These are phyloP conservation scores for Malthinus flaveolus DNA, from an alignment of 2,888 invertebrate species.

Conservation along the genomic window DNA sequence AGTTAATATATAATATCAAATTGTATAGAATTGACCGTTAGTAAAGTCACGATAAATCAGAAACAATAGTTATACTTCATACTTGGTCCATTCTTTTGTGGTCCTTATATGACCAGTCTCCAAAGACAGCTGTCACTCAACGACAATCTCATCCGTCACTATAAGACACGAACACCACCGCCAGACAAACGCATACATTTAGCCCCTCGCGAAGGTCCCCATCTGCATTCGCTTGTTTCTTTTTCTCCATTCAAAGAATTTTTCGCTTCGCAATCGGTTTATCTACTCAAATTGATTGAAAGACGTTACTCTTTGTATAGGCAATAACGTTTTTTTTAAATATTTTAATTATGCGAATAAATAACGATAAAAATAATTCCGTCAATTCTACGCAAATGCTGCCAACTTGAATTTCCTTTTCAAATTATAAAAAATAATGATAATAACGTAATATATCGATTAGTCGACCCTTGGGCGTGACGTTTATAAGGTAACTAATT, in stretches of 20 bases:
- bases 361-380: too few relatives aligned
- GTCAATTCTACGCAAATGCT: background rate
- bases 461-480: too few relatives aligned
- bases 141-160: conserved; percentile 53
- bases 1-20: too few relatives aligned
- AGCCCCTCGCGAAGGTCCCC: conserved; percentile 17
- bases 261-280: conserved; percentile 3
- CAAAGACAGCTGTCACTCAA: conserved; percentile 52
- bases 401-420: background rate
- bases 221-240: conserved; percentile 27
- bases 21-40: too few relatives aligned
- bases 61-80: conserved; percentile 47
- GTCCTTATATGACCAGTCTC: conserved; percentile 49
- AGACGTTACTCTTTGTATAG: conserved; percentile 2
- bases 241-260: conserved; percentile 20
- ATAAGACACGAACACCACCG: conserved; percentile 29
- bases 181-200: conserved; percentile 30
- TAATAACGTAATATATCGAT: background rate
- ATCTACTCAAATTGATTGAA: conserved; percentile 6
- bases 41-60: conserved; percentile 26
- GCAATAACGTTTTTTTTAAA: background rate
- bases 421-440: background rate
- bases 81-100: conserved; percentile 46
- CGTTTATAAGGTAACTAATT: too few relatives aligned
- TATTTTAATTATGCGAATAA: conserved; percentile 4